Evolutionary conservation across 2,888 invertebrate genomes (phyloP).

Genomic region (Protophormia terraenovae): DNA sequence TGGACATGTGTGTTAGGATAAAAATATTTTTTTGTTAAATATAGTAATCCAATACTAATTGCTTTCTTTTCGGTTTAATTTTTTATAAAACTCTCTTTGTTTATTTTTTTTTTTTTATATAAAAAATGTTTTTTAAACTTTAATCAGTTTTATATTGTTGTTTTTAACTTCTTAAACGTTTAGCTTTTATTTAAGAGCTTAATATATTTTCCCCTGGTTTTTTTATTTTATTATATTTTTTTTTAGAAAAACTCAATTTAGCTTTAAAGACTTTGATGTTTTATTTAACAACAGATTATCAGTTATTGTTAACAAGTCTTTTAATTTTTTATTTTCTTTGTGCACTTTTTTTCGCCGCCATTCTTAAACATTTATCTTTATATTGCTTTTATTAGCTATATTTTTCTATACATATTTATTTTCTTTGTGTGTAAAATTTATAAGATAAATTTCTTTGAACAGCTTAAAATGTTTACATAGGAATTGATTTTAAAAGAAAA

Average conservation of each 20-base stretch:
- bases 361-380: conserved; percentile 49
- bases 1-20: not conserved
- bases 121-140: not conserved
- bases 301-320: conserved; percentile 43
- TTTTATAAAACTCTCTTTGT: not conserved
- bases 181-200: not conserved
- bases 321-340: conserved; percentile 3
- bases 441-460: conserved; percentile 60
- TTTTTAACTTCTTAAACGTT: conserved; percentile 23
- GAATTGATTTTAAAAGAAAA: not conserved
- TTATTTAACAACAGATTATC: conserved; percentile 67
- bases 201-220: conserved; percentile 22
- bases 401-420: conserved; percentile 14
- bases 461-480: conserved; percentile 56
- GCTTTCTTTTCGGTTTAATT: conserved; percentile 1
- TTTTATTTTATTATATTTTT: too few species aligned
- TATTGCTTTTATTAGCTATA: conserved; percentile 60
- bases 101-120: not conserved
- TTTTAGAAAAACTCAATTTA: not conserved
- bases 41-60: conserved; percentile 62
- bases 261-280: conserved; percentile 65
- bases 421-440: conserved; percentile 5
- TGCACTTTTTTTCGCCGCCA: conserved; percentile 10
- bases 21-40: not conserved
- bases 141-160: not conserved